Evolutionary conservation across 1,140 invertebrate genomes (phyloP).

Genomic region (Drosophila parabipectinata): DNA sequence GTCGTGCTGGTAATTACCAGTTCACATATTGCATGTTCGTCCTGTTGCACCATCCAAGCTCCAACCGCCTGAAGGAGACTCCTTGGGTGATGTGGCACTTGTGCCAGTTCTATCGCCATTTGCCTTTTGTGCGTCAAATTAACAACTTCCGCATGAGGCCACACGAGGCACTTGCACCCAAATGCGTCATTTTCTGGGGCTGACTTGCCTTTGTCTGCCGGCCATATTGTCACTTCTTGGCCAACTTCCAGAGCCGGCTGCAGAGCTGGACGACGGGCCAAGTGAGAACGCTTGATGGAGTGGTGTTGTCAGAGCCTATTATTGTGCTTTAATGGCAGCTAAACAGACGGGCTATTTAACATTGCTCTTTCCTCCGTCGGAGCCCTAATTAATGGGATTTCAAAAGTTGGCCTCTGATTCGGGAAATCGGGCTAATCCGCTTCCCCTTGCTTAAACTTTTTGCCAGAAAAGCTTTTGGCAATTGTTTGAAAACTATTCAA

Average conservation of each 20-base stretch:
- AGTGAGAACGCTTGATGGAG: slow-evolving; percentile 16
- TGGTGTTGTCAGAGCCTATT: slow-evolving; percentile 46
- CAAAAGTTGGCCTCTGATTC: slow-evolving; percentile 17
- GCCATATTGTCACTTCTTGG: slow-evolving; percentile 72
- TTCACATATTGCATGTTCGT: slow-evolving; percentile 69
- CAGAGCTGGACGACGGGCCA: slow-evolving; percentile 24
- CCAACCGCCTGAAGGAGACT: background rate
- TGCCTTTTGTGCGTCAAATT: slow-evolving; percentile 78
- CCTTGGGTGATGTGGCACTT: slow-evolving; percentile 45
- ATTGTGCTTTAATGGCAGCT: slow-evolving; percentile 71
- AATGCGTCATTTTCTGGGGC: slow-evolving; percentile 78
- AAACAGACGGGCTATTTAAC: slow-evolving; percentile 64
- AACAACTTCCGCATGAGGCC: slow-evolving; percentile 81
- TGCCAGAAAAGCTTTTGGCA: slow-evolving; percentile 4
- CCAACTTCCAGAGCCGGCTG: slow-evolving; percentile 53
- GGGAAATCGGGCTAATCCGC: slow-evolving; percentile 3
- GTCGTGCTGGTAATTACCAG: slow-evolving; percentile 55
- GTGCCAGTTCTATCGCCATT: slow-evolving; percentile 63
- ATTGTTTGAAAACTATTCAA: slow-evolving; percentile 54
- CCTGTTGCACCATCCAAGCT: slow-evolving; percentile 59
- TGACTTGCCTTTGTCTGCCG: slow-evolving; percentile 41
- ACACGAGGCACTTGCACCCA: slow-evolving; percentile 78
- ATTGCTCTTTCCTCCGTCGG: slow-evolving; percentile 29
- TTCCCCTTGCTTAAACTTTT: slow-evolving; percentile 6
- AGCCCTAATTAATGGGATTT: slow-evolving; percentile 70